Percentiles rank a stretch among this genome's conserved stretches.
Evolutionary conservation across 1,140 invertebrate genomes (phyloP).

Genomic region (Ctenoplectra terminalis): DNA sequence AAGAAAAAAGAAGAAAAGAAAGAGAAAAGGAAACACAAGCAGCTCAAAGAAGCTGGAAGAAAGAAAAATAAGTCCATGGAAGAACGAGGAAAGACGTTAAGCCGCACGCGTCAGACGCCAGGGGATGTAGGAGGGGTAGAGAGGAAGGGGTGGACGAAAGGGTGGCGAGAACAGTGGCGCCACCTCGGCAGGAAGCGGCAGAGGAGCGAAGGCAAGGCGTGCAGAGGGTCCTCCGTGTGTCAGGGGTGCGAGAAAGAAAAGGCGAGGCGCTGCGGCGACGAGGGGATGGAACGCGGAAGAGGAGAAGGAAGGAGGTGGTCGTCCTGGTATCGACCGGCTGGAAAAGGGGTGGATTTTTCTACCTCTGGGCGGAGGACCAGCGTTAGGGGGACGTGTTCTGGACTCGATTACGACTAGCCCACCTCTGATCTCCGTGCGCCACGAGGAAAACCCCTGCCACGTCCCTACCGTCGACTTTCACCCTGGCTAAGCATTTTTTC

Average conservation of each 20-base stretch:
- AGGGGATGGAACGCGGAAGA: constrained; percentile 63
- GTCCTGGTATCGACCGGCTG: constrained; percentile 80
- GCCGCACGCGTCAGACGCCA: constrained; percentile 27
- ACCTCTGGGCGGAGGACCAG: constrained; percentile 70
- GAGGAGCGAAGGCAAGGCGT: constrained; percentile 67
- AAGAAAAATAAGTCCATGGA: neutral
- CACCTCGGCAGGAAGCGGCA: constrained; percentile 76
- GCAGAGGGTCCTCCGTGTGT: constrained; percentile 46
- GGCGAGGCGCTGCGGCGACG: constrained; percentile 67
- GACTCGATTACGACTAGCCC: constrained; percentile 64
- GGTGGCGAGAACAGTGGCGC: constrained; percentile 74
- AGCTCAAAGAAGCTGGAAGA: too few species aligned
- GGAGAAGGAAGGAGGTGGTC: constrained; percentile 70
- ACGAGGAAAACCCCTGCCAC: constrained; percentile 17
- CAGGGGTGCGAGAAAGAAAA: constrained; percentile 75
- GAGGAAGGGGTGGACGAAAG: constrained; percentile 36
- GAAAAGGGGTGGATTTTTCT: constrained; percentile 81
- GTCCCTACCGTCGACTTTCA: constrained; percentile 14
- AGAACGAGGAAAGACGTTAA: constrained; percentile 39
- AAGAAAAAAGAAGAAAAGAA: neutral
- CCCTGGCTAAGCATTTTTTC: neutral
- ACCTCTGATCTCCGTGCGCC: constrained; percentile 49
- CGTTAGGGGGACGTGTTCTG: constrained; percentile 69
- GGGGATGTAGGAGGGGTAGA: neutral
- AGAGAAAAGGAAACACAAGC: neutral